Evolutionary conservation across 2,888 invertebrate genomes (phyloP).

Genomic region (Baccha elongata): DNA sequence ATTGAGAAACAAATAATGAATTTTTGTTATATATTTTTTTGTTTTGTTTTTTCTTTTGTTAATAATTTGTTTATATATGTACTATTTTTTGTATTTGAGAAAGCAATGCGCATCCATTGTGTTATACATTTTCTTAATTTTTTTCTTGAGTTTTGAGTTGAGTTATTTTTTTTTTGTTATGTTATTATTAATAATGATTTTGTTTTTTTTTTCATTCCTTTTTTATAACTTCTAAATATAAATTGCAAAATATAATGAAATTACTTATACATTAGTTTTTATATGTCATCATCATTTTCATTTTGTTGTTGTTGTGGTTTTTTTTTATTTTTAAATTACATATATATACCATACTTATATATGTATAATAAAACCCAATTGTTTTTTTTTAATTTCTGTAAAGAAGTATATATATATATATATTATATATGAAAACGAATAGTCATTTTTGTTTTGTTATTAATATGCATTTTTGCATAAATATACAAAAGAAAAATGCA

Average conservation of each 20-base stretch:
- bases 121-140: constrained; percentile 57
- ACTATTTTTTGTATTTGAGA: constrained; percentile 60
- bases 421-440: constrained; percentile 63
- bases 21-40: constrained; percentile 31
- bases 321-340: constrained; percentile 48
- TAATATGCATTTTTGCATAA: constrained; percentile 67
- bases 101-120: constrained; percentile 71
- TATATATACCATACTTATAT: constrained; percentile 55
- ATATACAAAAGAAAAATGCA: constrained; percentile 74
- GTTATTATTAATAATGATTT: constrained; percentile 44
- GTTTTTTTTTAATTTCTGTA: constrained; percentile 52
- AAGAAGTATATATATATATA: constrained; percentile 63
- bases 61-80: constrained; percentile 66
- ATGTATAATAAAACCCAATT: constrained; percentile 55
- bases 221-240: constrained; percentile 70
- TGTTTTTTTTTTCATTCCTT: constrained; percentile 7
- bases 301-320: constrained; percentile 35
- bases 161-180: constrained; percentile 46
- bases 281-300: constrained; percentile 49
- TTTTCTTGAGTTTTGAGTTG: constrained; percentile 52
- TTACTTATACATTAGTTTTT: constrained; percentile 69
- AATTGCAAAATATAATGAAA: constrained; percentile 74
- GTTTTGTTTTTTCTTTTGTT: constrained; percentile 51
- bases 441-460: constrained; percentile 62
- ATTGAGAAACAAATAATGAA: constrained; percentile 76